Conservation (phyloP, 2,113 vertebrate species). For the Morone chrysops region DNA sequence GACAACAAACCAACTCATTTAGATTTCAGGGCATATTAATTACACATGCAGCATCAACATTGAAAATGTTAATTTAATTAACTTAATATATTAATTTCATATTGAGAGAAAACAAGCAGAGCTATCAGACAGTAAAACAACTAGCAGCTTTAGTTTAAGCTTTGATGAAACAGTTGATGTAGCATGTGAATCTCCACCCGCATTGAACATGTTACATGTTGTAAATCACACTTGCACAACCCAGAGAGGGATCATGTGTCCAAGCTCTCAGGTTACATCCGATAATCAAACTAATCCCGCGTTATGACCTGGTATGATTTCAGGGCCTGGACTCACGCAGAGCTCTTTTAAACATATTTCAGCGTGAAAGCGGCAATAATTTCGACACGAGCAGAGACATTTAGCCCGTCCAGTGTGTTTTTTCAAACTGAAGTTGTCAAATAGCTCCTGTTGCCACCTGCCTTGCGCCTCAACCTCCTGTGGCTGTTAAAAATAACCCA, state of each 20-base stretch:
- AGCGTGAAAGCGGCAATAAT: slow-evolving; percentile 1
- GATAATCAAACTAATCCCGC: slow-evolving; percentile 37
- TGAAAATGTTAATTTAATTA: not conserved
- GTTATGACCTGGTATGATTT: not conserved
- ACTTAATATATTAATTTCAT: not conserved
- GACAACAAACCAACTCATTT: not conserved
- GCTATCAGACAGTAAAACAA: not conserved
- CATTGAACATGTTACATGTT: not conserved
- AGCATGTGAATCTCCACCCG: not conserved
- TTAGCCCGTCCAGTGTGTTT: not conserved
- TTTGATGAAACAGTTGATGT: not conserved
- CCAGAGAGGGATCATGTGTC: slow-evolving; percentile 8
- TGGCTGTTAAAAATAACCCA: slow-evolving; percentile 84
- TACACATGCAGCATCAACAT: too few species aligned
- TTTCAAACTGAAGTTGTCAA: slow-evolving; percentile 32
- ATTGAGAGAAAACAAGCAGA: not conserved
- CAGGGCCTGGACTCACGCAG: not conserved
- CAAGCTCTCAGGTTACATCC: slow-evolving; percentile 34
- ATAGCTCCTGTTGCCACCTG: slow-evolving; percentile 77
- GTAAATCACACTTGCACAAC: slow-evolving; percentile 43
- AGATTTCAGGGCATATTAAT: not conserved
- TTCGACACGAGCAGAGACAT: not conserved
- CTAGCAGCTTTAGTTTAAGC: not conserved
- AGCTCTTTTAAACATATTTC: not conserved
- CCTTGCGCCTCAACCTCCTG: slow-evolving; percentile 55